These are phyloP conservation scores for Tetranychus truncatus DNA, from an alignment of 2,888 invertebrate species.

Conservation along the genomic window DNA sequence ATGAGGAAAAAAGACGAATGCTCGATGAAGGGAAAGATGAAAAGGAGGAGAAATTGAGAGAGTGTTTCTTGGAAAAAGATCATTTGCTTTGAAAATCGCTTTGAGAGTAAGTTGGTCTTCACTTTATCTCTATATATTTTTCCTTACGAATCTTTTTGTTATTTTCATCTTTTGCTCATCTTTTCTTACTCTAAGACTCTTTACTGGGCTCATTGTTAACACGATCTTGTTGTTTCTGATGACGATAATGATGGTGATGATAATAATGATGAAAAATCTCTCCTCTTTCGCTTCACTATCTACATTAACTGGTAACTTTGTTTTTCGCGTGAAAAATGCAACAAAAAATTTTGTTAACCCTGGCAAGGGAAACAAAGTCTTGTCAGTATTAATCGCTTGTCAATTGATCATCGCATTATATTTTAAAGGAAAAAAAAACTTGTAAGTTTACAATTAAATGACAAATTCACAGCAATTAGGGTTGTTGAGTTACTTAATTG, in stretches of 20 bases:
- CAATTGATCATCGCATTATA: not conserved
- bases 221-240: not conserved
- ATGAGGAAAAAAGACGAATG: not conserved
- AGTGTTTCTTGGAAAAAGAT: constrained; percentile 3
- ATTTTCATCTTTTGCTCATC: no score
- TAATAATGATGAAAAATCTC: not conserved
- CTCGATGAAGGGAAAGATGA: not conserved
- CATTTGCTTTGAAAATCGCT: not conserved
- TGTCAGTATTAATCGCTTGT: not conserved
- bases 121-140: not conserved
- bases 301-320: not conserved
- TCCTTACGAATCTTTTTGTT: not conserved
- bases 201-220: not conserved
- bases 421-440: not conserved
- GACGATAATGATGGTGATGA: not conserved
- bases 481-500: no score
- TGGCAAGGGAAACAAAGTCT: no score
- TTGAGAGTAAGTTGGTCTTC: not conserved
- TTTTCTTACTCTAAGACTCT: no score
- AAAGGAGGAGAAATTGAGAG: not conserved
- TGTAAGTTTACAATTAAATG: not conserved
- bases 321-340: not conserved
- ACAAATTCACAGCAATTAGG: not conserved
- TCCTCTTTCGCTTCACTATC: not conserved
- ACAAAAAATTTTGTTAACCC: no score